Conservation (phyloP, 92 coral and sea anemone genomes). For the Palythoa heliodiscus region DNA sequence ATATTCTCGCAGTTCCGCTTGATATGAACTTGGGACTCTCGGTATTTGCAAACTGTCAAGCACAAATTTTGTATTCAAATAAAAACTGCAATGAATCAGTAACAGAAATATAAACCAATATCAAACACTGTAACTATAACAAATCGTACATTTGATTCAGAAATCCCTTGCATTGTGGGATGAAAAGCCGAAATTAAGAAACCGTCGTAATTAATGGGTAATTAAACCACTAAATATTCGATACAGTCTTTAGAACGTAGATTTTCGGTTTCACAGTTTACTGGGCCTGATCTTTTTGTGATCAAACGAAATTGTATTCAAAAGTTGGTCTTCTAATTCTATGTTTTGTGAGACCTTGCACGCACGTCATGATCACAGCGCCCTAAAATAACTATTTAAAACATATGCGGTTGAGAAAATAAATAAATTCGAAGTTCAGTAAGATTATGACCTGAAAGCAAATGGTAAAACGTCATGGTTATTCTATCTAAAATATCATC, state of each 20-base stretch:
- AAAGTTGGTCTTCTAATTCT: neutral
- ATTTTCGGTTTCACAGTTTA: neutral
- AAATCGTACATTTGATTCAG: no score
- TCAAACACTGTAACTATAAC: no score
- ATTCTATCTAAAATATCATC: neutral
- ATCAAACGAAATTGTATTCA: neutral
- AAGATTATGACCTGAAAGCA: neutral
- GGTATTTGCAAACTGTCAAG: neutral
- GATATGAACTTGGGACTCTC: neutral
- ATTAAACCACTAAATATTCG: neutral
- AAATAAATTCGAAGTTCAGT: neutral
- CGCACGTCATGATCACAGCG: neutral
- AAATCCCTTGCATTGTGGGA: no score
- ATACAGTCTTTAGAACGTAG: neutral
- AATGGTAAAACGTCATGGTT: neutral
- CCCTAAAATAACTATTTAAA: neutral
- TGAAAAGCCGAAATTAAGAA: neutral
- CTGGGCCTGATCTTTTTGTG: neutral
- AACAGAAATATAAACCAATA: neutral
- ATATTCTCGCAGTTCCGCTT: constrained; percentile 6
- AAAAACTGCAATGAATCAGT: neutral
- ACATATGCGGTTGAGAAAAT: neutral
- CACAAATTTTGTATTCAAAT: neutral
- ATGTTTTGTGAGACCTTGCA: neutral
- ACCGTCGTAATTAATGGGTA: neutral